phyloP scores from a whole-genome alignment of 2,113 vertebrate species.

The Myotis lucifugus region DNA sequence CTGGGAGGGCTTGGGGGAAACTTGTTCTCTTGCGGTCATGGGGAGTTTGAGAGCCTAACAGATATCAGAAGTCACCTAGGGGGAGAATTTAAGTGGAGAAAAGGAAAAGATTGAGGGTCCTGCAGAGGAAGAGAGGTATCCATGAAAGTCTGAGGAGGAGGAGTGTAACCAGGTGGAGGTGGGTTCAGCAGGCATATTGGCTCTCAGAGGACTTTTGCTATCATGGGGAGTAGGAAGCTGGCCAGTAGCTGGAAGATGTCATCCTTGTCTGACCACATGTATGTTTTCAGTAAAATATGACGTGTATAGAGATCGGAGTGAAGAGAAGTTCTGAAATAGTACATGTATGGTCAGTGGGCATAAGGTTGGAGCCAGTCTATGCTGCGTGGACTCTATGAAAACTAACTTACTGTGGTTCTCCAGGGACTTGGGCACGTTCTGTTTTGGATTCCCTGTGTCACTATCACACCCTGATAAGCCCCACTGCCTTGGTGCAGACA shows the following conservation, averaged over 20 bases:
- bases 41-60: not conserved
- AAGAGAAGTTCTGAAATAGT: not conserved
- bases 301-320: not conserved
- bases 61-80: not conserved
- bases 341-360: fast-evolving
- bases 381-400: not conserved
- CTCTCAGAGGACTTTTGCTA: not conserved
- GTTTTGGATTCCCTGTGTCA: not conserved
- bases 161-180: not conserved
- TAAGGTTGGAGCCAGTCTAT: not conserved
- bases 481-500: not conserved
- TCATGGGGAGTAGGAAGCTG: not conserved
- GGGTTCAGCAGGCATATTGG: fast-evolving
- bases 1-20: not conserved
- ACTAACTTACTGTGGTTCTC: not conserved
- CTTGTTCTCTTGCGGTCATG: not conserved
- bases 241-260: not conserved
- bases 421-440: not conserved
- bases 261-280: not conserved
- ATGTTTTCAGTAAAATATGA: not conserved
- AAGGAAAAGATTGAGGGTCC: not conserved
- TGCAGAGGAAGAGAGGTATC: not conserved
- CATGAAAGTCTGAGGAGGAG: not conserved
- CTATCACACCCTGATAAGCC: not conserved
- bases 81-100: not conserved